Conservation (phyloP, 2,888 invertebrate genomes). For the Drosophila nigricruria region DNA sequence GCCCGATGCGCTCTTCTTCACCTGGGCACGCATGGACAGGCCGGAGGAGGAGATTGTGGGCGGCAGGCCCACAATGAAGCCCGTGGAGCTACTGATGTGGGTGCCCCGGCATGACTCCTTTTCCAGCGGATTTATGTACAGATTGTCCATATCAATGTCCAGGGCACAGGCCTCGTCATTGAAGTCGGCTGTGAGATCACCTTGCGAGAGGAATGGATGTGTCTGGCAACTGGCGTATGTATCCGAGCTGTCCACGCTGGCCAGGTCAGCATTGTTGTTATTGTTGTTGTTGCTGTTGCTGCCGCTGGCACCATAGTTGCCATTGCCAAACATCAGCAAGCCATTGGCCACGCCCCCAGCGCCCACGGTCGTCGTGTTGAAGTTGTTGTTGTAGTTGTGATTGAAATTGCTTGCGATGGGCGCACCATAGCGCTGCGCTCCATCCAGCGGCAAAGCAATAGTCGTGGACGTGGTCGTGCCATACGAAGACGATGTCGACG, state of each 20-base stretch:
- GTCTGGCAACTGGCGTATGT: constrained; percentile 98
- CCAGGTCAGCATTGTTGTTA: constrained; percentile 86
- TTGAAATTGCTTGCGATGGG: constrained; percentile 82
- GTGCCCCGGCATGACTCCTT: constrained; percentile 84
- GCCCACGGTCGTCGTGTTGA: constrained; percentile 79
- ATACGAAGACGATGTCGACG: constrained; percentile 83
- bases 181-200: constrained; percentile 88
- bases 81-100: constrained; percentile 72
- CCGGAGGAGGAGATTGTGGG: constrained; percentile 72
- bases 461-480: constrained; percentile 84
- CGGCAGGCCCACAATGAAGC: constrained; percentile 80
- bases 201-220: constrained; percentile 96
- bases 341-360: constrained; percentile 54
- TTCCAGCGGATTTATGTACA: constrained; percentile 95
- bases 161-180: constrained; percentile 84
- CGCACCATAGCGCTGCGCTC: constrained; percentile 79
- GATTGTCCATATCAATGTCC: constrained; percentile 90
- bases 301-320: constrained; percentile 63
- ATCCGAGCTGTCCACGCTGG: constrained; percentile 92
- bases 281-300: constrained; percentile 82
- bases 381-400: constrained; percentile 84
- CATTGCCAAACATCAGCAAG: constrained; percentile 62
- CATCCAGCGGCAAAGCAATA: constrained; percentile 84
- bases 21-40: constrained; percentile 86
- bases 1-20: constrained; percentile 93